Evolutionary conservation across 1,140 invertebrate genomes (phyloP).

Genomic region (Zaprionus taronus): DNA sequence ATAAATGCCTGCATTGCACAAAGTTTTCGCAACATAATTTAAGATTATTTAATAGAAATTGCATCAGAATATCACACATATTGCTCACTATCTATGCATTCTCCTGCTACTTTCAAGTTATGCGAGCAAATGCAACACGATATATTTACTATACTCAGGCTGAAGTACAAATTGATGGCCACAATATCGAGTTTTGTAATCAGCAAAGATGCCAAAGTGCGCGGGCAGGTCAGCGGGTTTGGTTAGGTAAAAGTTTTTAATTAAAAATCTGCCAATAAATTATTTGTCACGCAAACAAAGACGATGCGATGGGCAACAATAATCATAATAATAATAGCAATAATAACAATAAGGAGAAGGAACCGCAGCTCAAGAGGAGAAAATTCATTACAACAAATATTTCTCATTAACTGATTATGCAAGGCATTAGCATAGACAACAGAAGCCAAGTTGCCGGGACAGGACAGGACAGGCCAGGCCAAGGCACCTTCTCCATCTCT

Average conservation of each 20-base stretch:
- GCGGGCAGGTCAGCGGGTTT: not conserved
- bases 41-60: no score
- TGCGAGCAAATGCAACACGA: not conserved
- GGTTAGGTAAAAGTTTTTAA: slow-evolving; percentile 64
- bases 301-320: slow-evolving; percentile 18
- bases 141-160: slow-evolving; percentile 9
- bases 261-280: slow-evolving; percentile 82
- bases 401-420: slow-evolving; percentile 83
- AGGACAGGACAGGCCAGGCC: slow-evolving; percentile 9
- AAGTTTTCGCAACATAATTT: no score
- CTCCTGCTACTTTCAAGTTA: not conserved
- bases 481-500: not conserved
- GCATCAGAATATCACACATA: no score
- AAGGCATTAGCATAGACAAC: slow-evolving; percentile 71
- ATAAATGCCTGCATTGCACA: no score
- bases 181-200: slow-evolving; percentile 43
- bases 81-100: no score
- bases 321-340: slow-evolving; percentile 28
- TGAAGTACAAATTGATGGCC: slow-evolving; percentile 67
- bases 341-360: slow-evolving; percentile 41
- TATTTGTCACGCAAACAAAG: slow-evolving; percentile 65
- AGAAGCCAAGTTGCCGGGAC: slow-evolving; percentile 44
- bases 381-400: slow-evolving; percentile 79
- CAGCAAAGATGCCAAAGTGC: slow-evolving; percentile 23
- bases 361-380: slow-evolving; percentile 69